Base-by-base conservation (phyloP, 1,140 invertebrate species). In the Drosophila obscura region DNA sequence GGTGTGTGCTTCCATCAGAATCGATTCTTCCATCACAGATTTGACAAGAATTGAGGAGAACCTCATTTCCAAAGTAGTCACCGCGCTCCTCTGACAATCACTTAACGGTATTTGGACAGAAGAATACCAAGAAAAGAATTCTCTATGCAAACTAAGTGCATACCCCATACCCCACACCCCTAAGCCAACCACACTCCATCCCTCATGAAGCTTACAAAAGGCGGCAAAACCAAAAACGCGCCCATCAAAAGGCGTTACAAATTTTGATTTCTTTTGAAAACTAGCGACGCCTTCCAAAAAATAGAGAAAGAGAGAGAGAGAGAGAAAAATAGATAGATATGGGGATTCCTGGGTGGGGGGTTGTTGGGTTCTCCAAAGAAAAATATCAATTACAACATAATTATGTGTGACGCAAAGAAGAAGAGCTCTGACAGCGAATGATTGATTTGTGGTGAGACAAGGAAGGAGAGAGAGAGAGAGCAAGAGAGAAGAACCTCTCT, bases 371-470 rank as follows among this genome's bases (percentile, higher is more conserved):
- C 68, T 24, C 35, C 35, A 39, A 52, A 46, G 48, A 58, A 78
- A 85, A 85, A 88, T 87, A 87, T 87, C 82, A 87, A 87, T 87
- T 87, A 87, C 83, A 87, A 83, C 79, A 82, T 87, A 87, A 87
- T 87, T 87, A 87, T 81, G 82, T 87, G 83, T 87, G 82, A 87
- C 82, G 82, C 57, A 79, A 41, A 77, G 62, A 41, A 77, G 62
- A 43, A 65, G 55, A 77, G 59, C 65, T 78, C 77, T 88, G 83
- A 87, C 82, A 87, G 63, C 68, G 62, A 65, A 82, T 87, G 82
- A 87, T 87, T 87, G 82, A 87, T 87, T 88, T 88, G 82, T 73
- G 83, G 53, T 57, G 59, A 67, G 57, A 84, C 35, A 13, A 11
- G 46, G 41, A 26, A 26, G 52, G 31, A 62, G 9, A 31, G 22